Conservation (phyloP, 1,140 invertebrate species). For the Metaphire vulgaris region DNA sequence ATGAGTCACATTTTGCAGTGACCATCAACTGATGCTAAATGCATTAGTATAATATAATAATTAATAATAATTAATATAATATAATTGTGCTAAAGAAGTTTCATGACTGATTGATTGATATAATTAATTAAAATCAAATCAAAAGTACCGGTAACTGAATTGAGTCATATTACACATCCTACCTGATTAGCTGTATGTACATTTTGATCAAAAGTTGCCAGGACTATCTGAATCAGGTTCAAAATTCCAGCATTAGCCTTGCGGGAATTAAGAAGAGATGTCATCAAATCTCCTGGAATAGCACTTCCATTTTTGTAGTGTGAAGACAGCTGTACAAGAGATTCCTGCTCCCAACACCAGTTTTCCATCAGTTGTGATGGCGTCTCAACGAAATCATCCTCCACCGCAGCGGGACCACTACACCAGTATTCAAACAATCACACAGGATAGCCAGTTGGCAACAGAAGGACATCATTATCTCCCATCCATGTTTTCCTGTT, state of each 20-base stretch:
- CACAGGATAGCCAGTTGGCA: no score
- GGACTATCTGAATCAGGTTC: constrained; percentile 55
- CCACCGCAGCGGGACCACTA: constrained; percentile 54
- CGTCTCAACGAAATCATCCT: constrained; percentile 58
- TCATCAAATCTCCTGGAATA: constrained; percentile 54
- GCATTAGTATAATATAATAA: no score
- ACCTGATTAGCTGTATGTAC: not conserved
- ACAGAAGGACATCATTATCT: no score
- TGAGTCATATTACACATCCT: not conserved
- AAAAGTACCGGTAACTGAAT: no score
- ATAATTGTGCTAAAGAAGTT: no score
- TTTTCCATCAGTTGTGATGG: constrained; percentile 61
- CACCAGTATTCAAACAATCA: not conserved
- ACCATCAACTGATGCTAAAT: no score
- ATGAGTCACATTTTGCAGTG: no score
- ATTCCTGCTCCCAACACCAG: constrained; percentile 58
- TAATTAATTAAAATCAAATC: no score
- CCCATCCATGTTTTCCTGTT: no score
- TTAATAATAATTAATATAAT: no score
- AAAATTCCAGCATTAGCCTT: constrained; percentile 55
- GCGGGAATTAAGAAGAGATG: constrained; percentile 52
- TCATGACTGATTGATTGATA: no score
- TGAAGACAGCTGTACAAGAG: constrained; percentile 53
- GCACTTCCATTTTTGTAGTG: constrained; percentile 53
- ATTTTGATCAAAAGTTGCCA: constrained; percentile 55